Evolutionary conservation across 2,888 invertebrate genomes (phyloP), one percentile per base, ranked within the genome.

Genomic region (Therioaphis trifolii): DNA sequence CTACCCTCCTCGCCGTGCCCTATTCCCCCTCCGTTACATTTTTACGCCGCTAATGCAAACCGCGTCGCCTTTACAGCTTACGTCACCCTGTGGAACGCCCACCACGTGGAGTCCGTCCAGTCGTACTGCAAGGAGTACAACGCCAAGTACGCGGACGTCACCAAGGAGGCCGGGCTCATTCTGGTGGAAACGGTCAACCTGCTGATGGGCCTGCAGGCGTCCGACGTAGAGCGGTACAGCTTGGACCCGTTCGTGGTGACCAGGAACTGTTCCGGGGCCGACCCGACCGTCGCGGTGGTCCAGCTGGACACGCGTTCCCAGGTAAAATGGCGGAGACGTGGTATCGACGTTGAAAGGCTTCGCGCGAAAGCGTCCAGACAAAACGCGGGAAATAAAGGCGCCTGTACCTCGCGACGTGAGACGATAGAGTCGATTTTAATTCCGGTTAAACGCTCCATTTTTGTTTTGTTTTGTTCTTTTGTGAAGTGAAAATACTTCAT

Each of bases 51-150:
- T n/a, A n/a, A n/a, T n/a, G n/a, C n/a, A n/a, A n/a, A n/a, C n/a
- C n/a, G n/a, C n/a, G n/a, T n/a, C n/a, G n/a, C n/a, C n/a, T 84
- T 78, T 82, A 71, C 46, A 86, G 86, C 78, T 40, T 82, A 84
- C 58, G 79, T 85, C n/a, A 85, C 85, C 24, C 69, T 86, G n/a
- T 84, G 86, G 86, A 86, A 85, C n/a, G 84, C 85, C 4, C 85
- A 85, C 68, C 80, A 69, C 15, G 74, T 86, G n/a, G 86, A 86
- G 24, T 74, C 84, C 14, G 58, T 86, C 29, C 68, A 77, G n/a
- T 74, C 72, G 52, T 86, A 80, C 80, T 85, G 85, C 68, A 79
- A 84, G 35, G 85, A 85, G n/a, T 84, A 77, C 29, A 82, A 85
- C 52, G 84, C 85, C 29, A 85, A 86, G 76, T 85, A 85, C 58